Evolutionary conservation across 2,888 invertebrate genomes (phyloP).

Genomic region (Eutolmus rufibarbis): DNA sequence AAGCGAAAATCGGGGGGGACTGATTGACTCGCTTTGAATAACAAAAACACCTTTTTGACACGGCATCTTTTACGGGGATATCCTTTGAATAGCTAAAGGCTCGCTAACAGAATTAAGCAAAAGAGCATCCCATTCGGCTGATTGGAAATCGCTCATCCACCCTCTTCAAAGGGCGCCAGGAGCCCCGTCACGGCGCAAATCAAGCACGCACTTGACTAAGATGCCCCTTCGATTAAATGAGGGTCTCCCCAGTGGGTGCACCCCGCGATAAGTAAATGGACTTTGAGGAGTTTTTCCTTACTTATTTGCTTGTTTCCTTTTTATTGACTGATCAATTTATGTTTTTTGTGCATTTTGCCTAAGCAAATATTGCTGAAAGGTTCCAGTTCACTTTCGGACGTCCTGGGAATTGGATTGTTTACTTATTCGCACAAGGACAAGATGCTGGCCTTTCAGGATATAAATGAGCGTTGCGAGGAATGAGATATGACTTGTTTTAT

Average conservation of each 20-base stretch:
- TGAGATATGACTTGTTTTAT: neutral
- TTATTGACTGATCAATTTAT: slow-evolving; percentile 41
- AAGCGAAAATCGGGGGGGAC: neutral
- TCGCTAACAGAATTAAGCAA: slow-evolving; percentile 24
- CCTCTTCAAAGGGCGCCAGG: slow-evolving; percentile 6
- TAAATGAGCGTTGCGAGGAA: neutral
- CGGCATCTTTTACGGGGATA: neutral
- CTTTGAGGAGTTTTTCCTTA: slow-evolving; percentile 35
- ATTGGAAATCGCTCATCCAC: slow-evolving; percentile 32
- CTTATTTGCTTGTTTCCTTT: slow-evolving; percentile 30
- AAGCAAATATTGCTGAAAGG: slow-evolving; percentile 8
- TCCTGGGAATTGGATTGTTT: neutral
- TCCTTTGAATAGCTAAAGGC: slow-evolving; percentile 17
- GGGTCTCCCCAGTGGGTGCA: neutral
- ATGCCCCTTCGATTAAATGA: slow-evolving; percentile 29
- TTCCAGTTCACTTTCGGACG: slow-evolving; percentile 7
- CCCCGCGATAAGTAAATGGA: slow-evolving; percentile 26
- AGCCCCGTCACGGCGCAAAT: slow-evolving; percentile 15
- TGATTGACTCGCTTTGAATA: slow-evolving; percentile 34
- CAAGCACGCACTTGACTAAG: slow-evolving; percentile 35
- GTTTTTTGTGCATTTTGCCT: slow-evolving; percentile 30
- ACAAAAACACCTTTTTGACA: slow-evolving; percentile 31
- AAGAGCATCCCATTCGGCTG: slow-evolving; percentile 22
- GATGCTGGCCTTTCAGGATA: neutral
- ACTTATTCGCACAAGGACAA: neutral